Percentiles rank a stretch among this genome's conserved stretches.
phyloP scores from a whole-genome alignment of 2,888 invertebrate genomes.

The Cephus rjabovi region DNA sequence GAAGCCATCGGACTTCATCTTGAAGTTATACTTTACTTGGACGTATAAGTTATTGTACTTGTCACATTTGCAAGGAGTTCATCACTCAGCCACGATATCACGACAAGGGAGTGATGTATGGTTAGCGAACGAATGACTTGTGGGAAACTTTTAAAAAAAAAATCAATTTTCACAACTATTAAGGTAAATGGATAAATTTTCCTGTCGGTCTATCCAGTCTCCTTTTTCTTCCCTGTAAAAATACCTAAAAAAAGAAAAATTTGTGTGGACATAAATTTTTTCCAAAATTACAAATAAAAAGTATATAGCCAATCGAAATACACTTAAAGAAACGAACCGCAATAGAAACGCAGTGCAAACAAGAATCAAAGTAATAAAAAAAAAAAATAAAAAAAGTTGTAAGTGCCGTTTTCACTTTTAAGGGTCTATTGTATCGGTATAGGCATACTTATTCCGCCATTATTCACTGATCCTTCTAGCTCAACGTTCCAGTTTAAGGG shows the following conservation, averaged over 20 bases:
- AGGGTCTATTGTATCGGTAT: neutral
- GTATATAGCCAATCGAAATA: neutral
- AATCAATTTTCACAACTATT: slow-evolving; percentile 3
- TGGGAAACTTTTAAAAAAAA: neutral
- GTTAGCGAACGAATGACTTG: neutral
- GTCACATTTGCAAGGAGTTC: slow-evolving; percentile 35
- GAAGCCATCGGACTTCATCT: neutral
- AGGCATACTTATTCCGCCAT: neutral
- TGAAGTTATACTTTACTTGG: neutral
- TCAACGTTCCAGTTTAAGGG: neutral
- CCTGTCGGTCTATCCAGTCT: neutral
- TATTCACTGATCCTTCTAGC: neutral
- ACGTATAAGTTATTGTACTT: slow-evolving; percentile 27
- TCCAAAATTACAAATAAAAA: neutral
- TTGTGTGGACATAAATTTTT: no score
- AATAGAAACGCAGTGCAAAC: neutral
- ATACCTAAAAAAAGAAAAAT: no score
- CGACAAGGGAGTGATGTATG: slow-evolving; percentile 31
- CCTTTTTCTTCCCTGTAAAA: neutral
- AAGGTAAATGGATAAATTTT: neutral
- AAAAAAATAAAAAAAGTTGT: neutral
- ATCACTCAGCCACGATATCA: slow-evolving; percentile 29
- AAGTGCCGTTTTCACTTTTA: neutral
- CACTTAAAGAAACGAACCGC: neutral
- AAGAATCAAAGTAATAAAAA: neutral